Evolutionary conservation across 1,140 invertebrate species (phyloP).

Genomic region (Megalonaias nervosa): DNA sequence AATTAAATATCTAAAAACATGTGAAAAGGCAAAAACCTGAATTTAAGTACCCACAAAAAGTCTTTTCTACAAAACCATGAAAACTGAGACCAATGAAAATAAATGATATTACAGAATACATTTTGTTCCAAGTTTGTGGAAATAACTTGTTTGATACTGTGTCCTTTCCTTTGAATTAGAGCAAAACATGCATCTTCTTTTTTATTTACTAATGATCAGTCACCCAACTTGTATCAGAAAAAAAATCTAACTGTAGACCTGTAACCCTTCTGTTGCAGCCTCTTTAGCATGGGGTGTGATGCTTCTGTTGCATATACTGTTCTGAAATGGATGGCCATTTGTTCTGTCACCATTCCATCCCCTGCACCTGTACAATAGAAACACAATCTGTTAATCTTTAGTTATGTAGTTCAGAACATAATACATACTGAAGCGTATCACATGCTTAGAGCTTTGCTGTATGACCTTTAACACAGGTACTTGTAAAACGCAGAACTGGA

Average conservation of each 20-base stretch:
- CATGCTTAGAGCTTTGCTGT: too few species aligned
- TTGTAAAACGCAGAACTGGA: too few species aligned
- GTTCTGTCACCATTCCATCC: constrained; percentile 88
- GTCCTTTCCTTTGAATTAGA: neutral
- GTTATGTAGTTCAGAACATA: too few species aligned
- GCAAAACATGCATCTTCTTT: neutral
- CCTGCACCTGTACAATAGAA: constrained; percentile 78
- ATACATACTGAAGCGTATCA: too few species aligned
- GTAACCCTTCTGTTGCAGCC: constrained; percentile 82
- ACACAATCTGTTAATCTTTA: too few species aligned
- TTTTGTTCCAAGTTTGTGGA: neutral
- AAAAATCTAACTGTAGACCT: constrained; percentile 75
- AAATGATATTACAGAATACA: neutral
- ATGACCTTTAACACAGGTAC: too few species aligned
- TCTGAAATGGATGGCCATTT: constrained; percentile 78
- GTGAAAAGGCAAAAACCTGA: too few species aligned
- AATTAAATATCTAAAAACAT: too few species aligned
- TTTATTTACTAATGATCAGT: neutral
- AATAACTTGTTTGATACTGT: neutral
- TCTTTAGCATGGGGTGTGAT: constrained; percentile 84
- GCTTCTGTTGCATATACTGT: constrained; percentile 89
- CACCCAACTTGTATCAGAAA: neutral
- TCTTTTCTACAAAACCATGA: too few species aligned
- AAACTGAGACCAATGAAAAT: too few species aligned
- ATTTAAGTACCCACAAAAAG: too few species aligned